Base-by-base conservation (phyloP, 2,888 invertebrate genomes). In the Sesia apiformis region DNA sequence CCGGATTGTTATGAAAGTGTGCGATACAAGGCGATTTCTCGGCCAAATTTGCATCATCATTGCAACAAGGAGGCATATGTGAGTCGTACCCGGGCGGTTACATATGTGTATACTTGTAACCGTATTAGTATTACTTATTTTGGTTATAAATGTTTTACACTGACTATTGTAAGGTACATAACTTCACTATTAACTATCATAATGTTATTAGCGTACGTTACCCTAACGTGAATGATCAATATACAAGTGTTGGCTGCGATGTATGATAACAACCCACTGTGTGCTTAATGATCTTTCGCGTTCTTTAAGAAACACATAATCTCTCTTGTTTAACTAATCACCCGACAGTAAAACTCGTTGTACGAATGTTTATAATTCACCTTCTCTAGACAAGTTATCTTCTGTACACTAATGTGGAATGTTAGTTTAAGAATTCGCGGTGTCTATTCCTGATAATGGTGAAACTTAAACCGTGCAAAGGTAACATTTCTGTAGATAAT, bases 1-100 rank as follows among this genome's bases (percentile, higher is more conserved):
- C 74, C 62, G 71, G 81, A 81, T 88, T 81, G 85, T 88, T 89
- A 86, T 86, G 88, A 88, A 88, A 88, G 84, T 81, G 80, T 82
- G 78, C 78, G 77, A 82, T 85, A 82, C 80, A 67, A 78, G 80
- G 76, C 71, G 80, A 84, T 84, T 84, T 85, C 85, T 85, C 76
- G 78, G 71, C 66, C 76, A 74, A 77, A 80, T 86, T 88, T 85
- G 81, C 88, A 80, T 82, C 88, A 87, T 76, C 76, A 69, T 64
- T 74, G 75, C 75, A 75, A 73, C 70, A 72, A 77, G 78, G 78
- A 7, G 6, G 38, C 39, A 39, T 38, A 50, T 4, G 38, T 39
- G 50, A 38, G 7, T 49, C 7, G 52, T 7, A 40, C 43, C 23
- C 23, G 23, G 23, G 2, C 23, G 23, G 23, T 23, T 23, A 23